Conservation (phyloP, 2,888 invertebrate species). For the Malacosoma neustria region DNA sequence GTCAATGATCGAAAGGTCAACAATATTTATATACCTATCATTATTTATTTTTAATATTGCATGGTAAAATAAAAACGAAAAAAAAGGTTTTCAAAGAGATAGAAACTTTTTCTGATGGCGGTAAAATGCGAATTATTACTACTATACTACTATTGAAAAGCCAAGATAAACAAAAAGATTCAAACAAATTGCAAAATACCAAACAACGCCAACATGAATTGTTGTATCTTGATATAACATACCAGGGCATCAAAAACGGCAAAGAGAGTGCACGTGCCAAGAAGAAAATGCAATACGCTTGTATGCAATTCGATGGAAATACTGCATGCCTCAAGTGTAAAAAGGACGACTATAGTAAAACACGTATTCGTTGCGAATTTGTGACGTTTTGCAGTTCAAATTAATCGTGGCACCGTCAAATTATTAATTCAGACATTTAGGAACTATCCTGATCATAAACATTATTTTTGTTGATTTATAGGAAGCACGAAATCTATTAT, state of each 20-base stretch:
- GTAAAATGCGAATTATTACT: too few species aligned
- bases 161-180: too few species aligned
- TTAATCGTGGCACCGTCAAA: neutral
- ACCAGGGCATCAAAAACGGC: constrained; percentile 46
- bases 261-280: constrained; percentile 46
- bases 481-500: too few species aligned
- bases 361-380: constrained; percentile 34
- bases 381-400: constrained; percentile 22
- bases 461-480: too few species aligned
- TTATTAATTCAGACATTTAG: neutral
- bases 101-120: too few species aligned
- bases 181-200: neutral
- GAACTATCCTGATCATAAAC: too few species aligned
- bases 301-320: constrained; percentile 45
- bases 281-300: constrained; percentile 42
- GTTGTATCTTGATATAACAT: constrained; percentile 28
- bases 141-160: too few species aligned
- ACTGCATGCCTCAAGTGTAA: constrained; percentile 31
- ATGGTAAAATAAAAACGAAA: too few species aligned
- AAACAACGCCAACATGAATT: neutral
- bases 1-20: too few species aligned
- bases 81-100: too few species aligned
- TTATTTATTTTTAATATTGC: too few species aligned
- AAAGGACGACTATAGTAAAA: constrained; percentile 37
- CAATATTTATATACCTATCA: too few species aligned